Conservation (phyloP, 2,888 invertebrate genomes). For the Phaedon cochleariae region DNA sequence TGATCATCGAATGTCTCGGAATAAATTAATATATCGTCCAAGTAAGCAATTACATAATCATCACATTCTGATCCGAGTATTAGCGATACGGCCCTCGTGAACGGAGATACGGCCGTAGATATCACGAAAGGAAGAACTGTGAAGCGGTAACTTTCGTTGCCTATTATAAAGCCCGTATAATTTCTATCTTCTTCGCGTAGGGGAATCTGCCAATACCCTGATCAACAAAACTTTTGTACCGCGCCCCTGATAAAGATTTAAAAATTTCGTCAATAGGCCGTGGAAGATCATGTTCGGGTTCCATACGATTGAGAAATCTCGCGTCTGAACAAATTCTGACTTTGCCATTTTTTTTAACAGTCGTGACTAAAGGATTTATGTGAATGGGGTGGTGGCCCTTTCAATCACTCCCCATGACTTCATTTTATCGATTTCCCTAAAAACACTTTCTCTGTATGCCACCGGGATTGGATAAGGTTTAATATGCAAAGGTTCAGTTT, state of each 20-base stretch:
- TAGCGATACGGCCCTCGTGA: conserved; percentile 28
- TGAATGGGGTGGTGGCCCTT: neutral
- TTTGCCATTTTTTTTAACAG: neutral
- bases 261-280: conserved; percentile 29
- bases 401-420: conserved; percentile 6
- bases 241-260: neutral
- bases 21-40: conserved; percentile 37
- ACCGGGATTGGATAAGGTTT: neutral
- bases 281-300: conserved; percentile 24
- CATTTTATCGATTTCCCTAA: neutral
- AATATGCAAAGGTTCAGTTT: neutral
- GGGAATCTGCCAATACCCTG: neutral
- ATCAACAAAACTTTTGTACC: neutral
- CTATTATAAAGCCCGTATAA: conserved; percentile 41
- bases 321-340: conserved; percentile 22
- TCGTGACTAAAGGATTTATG: conserved; percentile 6
- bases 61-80: conserved; percentile 31
- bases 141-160: conserved; percentile 36
- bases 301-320: conserved; percentile 18
- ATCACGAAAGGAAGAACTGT: conserved; percentile 34
- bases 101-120: conserved; percentile 23
- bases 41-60: conserved; percentile 27
- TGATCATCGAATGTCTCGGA: conserved; percentile 33
- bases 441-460: neutral
- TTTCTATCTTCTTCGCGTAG: neutral